Evolutionary conservation across 2,888 invertebrate genomes (phyloP).

Genomic region (Yponomeuta malinellus): DNA sequence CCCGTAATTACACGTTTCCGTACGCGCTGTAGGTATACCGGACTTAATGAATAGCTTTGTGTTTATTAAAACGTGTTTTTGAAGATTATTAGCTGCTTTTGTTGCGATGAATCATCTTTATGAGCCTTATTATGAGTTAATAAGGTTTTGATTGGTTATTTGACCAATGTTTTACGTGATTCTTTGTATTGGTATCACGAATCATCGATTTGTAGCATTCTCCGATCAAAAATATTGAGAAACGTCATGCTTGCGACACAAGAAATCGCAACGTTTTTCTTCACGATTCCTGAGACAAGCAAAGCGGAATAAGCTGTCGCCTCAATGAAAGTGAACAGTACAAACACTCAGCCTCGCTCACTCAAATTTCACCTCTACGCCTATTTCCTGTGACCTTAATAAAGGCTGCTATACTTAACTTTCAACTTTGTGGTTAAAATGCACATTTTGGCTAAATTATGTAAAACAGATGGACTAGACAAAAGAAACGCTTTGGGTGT

Average conservation of each 20-base stretch:
- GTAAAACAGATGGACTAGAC: too few relatives aligned
- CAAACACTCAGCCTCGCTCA: background rate
- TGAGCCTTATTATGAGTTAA: slow-evolving; percentile 51
- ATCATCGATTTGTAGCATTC: too few relatives aligned
- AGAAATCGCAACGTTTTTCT: too few relatives aligned
- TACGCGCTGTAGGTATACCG: slow-evolving; percentile 35
- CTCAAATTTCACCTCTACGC: too few relatives aligned
- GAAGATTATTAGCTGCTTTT: slow-evolving; percentile 53
- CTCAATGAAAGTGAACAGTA: background rate
- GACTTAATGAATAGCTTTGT: slow-evolving; percentile 61
- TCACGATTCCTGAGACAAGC: slow-evolving; percentile 2
- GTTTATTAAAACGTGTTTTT: slow-evolving; percentile 60
- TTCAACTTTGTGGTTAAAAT: too few relatives aligned
- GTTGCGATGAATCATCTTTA: slow-evolving; percentile 56
- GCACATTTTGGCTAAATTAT: too few relatives aligned
- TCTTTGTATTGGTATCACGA: background rate
- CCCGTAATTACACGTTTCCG: slow-evolving; percentile 63
- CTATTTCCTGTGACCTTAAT: too few relatives aligned
- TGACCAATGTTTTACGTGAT: background rate
- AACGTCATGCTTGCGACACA: too few relatives aligned
- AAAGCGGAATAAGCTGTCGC: slow-evolving; percentile 30
- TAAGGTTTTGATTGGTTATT: slow-evolving; percentile 13
- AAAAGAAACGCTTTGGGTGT: too few relatives aligned
- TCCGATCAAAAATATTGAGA: too few relatives aligned
- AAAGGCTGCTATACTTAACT: too few relatives aligned